phyloP scores from a whole-genome alignment of 2,113 vertebrate genomes.

The Rhinopomastus cyanomelas region DNA sequence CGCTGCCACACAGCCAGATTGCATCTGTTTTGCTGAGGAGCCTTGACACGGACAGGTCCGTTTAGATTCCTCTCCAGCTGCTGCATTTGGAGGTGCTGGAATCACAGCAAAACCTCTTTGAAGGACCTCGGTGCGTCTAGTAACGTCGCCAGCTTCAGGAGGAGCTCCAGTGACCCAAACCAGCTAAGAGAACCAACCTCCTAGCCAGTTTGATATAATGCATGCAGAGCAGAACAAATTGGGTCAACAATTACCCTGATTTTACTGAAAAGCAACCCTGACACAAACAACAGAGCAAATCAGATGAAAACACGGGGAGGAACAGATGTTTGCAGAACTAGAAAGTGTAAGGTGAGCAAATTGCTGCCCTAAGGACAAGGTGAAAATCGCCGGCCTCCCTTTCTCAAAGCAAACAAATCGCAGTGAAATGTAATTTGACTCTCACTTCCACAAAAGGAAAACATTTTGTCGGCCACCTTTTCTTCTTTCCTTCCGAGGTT shows the following conservation, averaged over 20 bases:
- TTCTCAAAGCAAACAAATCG: slow-evolving; percentile 22
- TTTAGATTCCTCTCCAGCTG: background rate
- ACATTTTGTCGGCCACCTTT: background rate
- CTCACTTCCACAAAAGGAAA: background rate
- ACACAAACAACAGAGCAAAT: background rate
- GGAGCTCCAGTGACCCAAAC: background rate
- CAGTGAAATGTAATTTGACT: background rate
- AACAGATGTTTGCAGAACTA: slow-evolving; percentile 11
- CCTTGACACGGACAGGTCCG: background rate
- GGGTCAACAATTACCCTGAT: background rate
- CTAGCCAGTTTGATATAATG: background rate
- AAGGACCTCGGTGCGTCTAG: background rate
- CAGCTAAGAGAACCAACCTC: no score
- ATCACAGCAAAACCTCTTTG: background rate
- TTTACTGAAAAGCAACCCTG: background rate
- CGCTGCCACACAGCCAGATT: background rate
- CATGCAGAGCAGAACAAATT: background rate
- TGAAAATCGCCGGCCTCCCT: background rate
- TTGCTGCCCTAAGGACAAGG: slow-evolving; percentile 13
- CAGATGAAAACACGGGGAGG: background rate
- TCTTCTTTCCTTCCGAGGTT: background rate
- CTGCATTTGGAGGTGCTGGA: background rate
- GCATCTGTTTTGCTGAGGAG: background rate
- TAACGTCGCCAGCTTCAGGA: background rate
- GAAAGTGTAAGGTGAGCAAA: background rate